Evolutionary conservation across 2,888 invertebrate genomes (phyloP).

Genomic region (Germaria angustata): DNA sequence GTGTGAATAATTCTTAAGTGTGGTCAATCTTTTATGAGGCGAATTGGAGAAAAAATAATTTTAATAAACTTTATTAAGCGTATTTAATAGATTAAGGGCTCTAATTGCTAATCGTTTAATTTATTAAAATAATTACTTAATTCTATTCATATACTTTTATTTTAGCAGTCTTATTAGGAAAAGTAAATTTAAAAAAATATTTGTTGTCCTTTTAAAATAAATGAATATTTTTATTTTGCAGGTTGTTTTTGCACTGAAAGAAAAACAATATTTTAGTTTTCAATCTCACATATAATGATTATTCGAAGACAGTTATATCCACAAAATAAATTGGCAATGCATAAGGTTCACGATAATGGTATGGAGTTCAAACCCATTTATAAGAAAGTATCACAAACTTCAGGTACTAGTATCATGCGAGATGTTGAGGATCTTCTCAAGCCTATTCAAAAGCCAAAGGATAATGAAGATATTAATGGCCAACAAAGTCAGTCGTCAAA

Average conservation of each 20-base stretch:
- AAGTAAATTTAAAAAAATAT: no score
- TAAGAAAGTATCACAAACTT: slow-evolving; percentile 41
- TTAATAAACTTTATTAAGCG: no score
- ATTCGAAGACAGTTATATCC: slow-evolving; percentile 69
- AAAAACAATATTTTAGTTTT: background rate
- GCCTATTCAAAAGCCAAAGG: slow-evolving; percentile 68
- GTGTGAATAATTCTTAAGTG: no score
- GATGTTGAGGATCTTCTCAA: slow-evolving; percentile 74
- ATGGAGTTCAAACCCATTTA: slow-evolving; percentile 54
- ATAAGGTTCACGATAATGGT: slow-evolving; percentile 38
- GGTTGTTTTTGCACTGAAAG: background rate
- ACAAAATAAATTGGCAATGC: slow-evolving; percentile 32
- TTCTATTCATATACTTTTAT: no score
- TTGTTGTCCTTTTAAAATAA: no score
- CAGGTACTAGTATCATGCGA: slow-evolving; percentile 71
- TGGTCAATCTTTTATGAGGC: no score
- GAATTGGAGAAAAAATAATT: no score
- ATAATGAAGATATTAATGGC: slow-evolving; percentile 8
- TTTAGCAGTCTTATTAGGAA: no score
- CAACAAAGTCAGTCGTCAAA: slow-evolving; percentile 35
- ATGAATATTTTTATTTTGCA: background rate
- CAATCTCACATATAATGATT: slow-evolving; percentile 69
- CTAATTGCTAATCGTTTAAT: no score
- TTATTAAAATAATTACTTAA: no score
- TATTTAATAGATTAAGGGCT: no score